These are phyloP conservation scores for Drosophila falleni DNA, from an alignment of 2,888 invertebrate species.

Conservation along the genomic window DNA sequence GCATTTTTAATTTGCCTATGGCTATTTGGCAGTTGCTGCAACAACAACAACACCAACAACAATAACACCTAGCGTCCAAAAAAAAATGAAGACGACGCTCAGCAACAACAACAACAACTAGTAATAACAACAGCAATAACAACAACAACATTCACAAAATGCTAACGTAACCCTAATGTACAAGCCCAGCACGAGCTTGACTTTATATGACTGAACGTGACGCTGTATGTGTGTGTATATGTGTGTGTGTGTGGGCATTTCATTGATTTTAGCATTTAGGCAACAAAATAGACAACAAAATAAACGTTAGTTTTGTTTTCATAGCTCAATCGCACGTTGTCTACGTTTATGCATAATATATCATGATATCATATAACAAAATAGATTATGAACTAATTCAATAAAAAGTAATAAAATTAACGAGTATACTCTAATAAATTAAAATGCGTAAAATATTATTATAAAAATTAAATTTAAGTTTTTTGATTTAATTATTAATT, in stretches of 20 bases:
- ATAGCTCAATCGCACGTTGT: conserved; percentile 16
- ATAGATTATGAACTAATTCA: conserved; percentile 4
- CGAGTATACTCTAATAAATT: not conserved
- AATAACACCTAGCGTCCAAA: conserved; percentile 22
- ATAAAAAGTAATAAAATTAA: not conserved
- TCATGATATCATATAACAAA: conserved; percentile 28
- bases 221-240: not conserved
- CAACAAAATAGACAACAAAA: conserved; percentile 46
- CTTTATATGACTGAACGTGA: conserved; percentile 14
- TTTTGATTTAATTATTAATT: no score
- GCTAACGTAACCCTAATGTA: conserved; percentile 66
- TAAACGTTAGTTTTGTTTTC: conserved; percentile 20
- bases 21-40: conserved; percentile 60
- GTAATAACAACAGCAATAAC: conserved; percentile 38
- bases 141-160: conserved; percentile 41
- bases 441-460: no score
- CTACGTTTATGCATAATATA: conserved; percentile 30
- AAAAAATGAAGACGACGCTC: conserved; percentile 35
- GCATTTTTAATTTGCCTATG: conserved; percentile 79
- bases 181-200: conserved; percentile 70
- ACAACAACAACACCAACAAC: conserved; percentile 40
- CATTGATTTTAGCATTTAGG: conserved; percentile 67
- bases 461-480: no score
- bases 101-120: conserved; percentile 11
- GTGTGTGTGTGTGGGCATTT: conserved; percentile 65